Conservation (phyloP, 2,797 vertebrate species). For the Hozukius guyotensis region DNA sequence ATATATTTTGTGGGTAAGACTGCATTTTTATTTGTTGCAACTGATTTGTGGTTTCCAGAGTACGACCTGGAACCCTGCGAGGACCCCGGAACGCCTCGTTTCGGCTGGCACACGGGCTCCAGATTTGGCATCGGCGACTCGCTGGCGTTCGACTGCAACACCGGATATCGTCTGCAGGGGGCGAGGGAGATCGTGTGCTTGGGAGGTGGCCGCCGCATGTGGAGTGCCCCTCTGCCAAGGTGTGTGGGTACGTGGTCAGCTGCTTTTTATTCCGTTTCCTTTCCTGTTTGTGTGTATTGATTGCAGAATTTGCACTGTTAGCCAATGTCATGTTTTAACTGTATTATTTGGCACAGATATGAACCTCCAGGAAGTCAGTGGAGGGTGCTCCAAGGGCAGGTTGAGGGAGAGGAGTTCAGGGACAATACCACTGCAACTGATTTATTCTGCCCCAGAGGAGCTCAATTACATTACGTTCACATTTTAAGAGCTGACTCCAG, state of each 20-base stretch:
- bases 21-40: neutral
- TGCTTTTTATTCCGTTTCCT: slow-evolving; percentile 89
- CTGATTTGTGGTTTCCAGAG: slow-evolving; percentile 77
- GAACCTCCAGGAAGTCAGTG: neutral
- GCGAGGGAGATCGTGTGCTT: slow-evolving; percentile 90
- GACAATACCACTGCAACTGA: neutral
- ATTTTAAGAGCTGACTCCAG: slow-evolving; percentile 13
- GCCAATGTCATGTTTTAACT: slow-evolving; percentile 3
- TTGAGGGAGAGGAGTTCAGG: neutral
- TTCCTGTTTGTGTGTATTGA: slow-evolving; percentile 22
- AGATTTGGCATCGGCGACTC: slow-evolving; percentile 93
- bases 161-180: slow-evolving; percentile 95
- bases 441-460: slow-evolving; percentile 4
- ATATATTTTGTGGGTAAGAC: neutral
- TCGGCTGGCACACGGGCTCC: slow-evolving; percentile 88
- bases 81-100: slow-evolving; percentile 91
- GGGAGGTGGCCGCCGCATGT: slow-evolving; percentile 96
- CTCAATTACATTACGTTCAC: slow-evolving; percentile 7
- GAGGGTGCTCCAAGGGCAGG: neutral
- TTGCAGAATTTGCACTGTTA: slow-evolving; percentile 4
- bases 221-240: slow-evolving; percentile 99
- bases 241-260: slow-evolving; percentile 99
- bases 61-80: slow-evolving; percentile 96
- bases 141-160: slow-evolving; percentile 90
- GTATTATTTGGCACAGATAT: slow-evolving; percentile 1